Base-by-base conservation (phyloP, 2,888 invertebrate genomes). In the Myopa testacea region DNA sequence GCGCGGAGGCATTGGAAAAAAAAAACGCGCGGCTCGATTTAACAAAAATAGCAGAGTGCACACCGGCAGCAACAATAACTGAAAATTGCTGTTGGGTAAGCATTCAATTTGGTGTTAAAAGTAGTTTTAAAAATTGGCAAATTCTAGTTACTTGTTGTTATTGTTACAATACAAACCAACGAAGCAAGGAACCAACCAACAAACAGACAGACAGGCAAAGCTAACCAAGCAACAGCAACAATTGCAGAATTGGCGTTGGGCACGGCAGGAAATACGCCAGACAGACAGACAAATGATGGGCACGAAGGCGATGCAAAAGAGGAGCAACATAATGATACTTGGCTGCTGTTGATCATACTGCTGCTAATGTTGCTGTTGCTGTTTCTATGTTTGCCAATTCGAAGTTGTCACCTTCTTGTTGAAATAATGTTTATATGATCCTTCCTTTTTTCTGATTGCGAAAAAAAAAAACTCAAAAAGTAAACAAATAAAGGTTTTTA, bases 261-360 rank as follows among this genome's bases (percentile, higher is more conserved):
- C 86, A 81, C 86, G 86, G 84, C 85, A 86, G 86, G 86, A 86
- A 86, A 82, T 84, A 82, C 84, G 85, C 83, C 86, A 86, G 86
- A 86, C 86, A 73, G 75, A 78, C 73, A 69, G 50, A 58, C 26
- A 68, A 80, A 75, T 81, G 79, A 82, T 80, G 79, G 77, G 80
- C 78, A 78, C 77, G 65, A 80, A 80, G 80, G 78, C 71, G 65
- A 40, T n/a, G 58, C 50, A 69, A 50, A 69, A 65, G 50, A 65
- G 16, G 37, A 26, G 68, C 45, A 58, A 38, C 68, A 55, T 50
- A 10, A 8, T 26, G 26, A 26, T 26, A 26, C 26, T 26, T 26
- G 26, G 19, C 7, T 58, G n/a, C n/a, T 6, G 58, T 19, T 58
- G 12, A 58, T n/a, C 26, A 67, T 67, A 40, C 34, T 34, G 62